A percentile compares a stretch with the other conserved stretches of the same genome.
Conservation (phyloP, 2,888 invertebrate species). For the Drosophila mettleri region DNA sequence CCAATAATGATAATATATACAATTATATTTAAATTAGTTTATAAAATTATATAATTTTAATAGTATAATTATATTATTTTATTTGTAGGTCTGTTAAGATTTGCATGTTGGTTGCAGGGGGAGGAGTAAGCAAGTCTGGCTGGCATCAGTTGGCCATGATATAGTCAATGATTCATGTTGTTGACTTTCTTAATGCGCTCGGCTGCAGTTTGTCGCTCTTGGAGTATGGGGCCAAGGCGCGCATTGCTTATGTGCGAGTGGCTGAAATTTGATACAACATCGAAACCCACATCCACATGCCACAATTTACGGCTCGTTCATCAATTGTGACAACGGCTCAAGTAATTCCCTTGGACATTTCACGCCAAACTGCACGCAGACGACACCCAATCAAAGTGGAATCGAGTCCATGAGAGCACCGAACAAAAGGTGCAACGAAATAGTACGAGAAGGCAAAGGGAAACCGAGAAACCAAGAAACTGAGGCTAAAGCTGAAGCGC, state of each 20-base stretch:
- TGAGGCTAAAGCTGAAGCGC: constrained; percentile 40
- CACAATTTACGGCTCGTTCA: constrained; percentile 73
- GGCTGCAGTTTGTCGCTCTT: constrained; percentile 22
- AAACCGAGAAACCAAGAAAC: constrained; percentile 38
- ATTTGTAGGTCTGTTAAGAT: background rate
- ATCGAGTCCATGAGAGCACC: constrained; percentile 9
- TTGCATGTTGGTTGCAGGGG: background rate
- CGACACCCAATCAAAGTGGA: constrained; percentile 76
- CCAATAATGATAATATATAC: no score
- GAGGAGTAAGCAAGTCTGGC: background rate
- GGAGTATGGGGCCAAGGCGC: constrained; percentile 1
- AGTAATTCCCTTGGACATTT: constrained; percentile 75
- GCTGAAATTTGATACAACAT: constrained; percentile 51
- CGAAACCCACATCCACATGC: constrained; percentile 58
- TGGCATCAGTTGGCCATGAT: background rate
- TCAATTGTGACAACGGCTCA: constrained; percentile 78
- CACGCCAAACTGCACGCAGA: constrained; percentile 77
- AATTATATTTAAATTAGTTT: no score
- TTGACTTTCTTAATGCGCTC: constrained; percentile 1
- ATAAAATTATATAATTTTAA: no score
- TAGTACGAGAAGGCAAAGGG: constrained; percentile 36
- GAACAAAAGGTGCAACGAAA: constrained; percentile 41
- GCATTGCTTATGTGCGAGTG: constrained; percentile 7
- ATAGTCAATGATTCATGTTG: constrained; percentile 23
- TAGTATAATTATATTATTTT: no score